phyloP scores from a whole-genome alignment of 2,888 invertebrate genomes.

The Amiota minor region DNA sequence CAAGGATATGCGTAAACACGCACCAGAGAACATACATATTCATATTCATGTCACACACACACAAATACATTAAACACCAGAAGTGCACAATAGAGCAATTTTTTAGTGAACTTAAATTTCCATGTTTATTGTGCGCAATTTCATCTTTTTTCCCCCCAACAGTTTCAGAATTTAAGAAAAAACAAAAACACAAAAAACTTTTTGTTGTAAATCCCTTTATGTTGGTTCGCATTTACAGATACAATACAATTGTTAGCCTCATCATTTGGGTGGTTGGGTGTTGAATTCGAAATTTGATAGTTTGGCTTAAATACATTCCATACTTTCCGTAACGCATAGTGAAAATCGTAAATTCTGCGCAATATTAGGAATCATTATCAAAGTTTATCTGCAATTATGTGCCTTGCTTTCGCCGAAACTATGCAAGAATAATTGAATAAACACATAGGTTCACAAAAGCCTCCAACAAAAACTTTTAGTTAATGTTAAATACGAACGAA shows the following conservation, averaged over 20 bases:
- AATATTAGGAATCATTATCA: constrained; percentile 14
- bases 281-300: neutral
- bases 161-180: too few species aligned
- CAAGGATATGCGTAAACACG: neutral
- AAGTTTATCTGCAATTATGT: constrained; percentile 2
- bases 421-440: neutral
- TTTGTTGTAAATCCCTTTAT: too few species aligned
- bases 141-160: too few species aligned
- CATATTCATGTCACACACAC: neutral
- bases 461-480: constrained; percentile 12
- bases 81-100: neutral
- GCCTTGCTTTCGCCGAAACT: neutral
- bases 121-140: neutral
- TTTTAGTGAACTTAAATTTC: constrained; percentile 15
- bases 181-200: too few species aligned
- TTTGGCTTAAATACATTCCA: too few species aligned
- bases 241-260: neutral
- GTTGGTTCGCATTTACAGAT: neutral
- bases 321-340: too few species aligned
- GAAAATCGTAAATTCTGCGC: neutral
- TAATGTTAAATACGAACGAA: neutral
- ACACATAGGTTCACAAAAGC: neutral
- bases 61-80: neutral
- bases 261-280: neutral
- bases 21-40: neutral